These are phyloP conservation scores for Patella pellucida DNA, from an alignment of 2,888 invertebrate species.

Conservation along the genomic window DNA sequence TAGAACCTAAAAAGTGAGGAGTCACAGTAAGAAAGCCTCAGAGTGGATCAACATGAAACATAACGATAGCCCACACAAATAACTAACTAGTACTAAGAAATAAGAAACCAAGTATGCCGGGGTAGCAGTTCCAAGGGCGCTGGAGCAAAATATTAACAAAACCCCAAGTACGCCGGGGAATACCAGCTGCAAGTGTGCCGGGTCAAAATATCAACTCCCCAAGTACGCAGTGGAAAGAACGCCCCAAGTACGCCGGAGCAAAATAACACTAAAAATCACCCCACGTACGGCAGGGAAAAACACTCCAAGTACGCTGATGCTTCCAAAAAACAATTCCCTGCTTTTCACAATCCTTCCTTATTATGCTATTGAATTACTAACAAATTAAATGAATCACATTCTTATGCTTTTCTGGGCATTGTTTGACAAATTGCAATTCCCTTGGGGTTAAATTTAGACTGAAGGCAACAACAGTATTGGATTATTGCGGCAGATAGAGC, in stretches of 20 bases:
- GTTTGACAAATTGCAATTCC: too few species aligned
- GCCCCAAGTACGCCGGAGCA: not conserved
- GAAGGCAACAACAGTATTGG: too few species aligned
- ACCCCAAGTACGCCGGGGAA: not conserved
- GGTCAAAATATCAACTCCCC: not conserved
- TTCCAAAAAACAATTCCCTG: not conserved
- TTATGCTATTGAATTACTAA: too few species aligned
- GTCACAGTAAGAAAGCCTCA: too few species aligned
- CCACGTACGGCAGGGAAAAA: not conserved
- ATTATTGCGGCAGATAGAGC: not conserved
- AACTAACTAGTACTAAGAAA: not conserved
- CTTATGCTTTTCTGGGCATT: too few species aligned
- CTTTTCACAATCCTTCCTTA: too few species aligned
- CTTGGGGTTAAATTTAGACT: too few species aligned
- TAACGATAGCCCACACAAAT: not conserved
- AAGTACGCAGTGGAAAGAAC: not conserved
- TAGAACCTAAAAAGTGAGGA: too few species aligned
- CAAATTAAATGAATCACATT: too few species aligned
- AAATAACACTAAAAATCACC: not conserved
- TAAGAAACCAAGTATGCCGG: not conserved
- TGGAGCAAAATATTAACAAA: not conserved
- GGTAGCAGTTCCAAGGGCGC: not conserved
- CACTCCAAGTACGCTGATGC: not conserved
- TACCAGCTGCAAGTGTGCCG: not conserved
- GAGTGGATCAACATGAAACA: too few species aligned